These are phyloP conservation scores for Labeo rohita DNA, from an alignment of 2,113 vertebrate species.

Conservation along the genomic window DNA sequence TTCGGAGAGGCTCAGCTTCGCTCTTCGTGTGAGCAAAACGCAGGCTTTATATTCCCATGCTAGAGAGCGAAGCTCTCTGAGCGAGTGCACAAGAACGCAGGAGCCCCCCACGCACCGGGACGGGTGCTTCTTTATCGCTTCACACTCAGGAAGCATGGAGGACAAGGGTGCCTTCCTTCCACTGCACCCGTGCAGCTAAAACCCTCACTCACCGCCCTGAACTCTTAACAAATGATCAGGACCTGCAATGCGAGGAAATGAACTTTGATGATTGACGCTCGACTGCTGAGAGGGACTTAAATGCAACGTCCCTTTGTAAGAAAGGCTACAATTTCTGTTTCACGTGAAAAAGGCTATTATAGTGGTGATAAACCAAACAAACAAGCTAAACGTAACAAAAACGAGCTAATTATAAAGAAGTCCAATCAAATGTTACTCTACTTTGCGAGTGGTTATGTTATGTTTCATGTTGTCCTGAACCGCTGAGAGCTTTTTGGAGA, in stretches of 20 bases:
- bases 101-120: conserved; percentile 74
- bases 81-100: conserved; percentile 80
- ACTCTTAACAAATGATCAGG: conserved; percentile 66
- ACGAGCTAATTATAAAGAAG: conserved; percentile 41
- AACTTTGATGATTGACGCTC: background rate
- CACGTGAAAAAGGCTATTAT: conserved; percentile 28
- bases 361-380: conserved; percentile 34
- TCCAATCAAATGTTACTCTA: conserved; percentile 33
- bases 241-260: conserved; percentile 21
- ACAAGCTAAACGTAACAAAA: conserved; percentile 1
- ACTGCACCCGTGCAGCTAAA: conserved; percentile 63
- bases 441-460: conserved; percentile 48
- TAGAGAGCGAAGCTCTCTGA: conserved; percentile 83
- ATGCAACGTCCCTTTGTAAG: conserved; percentile 36
- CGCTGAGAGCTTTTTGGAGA: conserved; percentile 64
- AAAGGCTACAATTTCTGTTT: conserved; percentile 55
- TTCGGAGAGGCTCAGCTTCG: conserved; percentile 61
- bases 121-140: conserved; percentile 61
- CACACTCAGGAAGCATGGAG: conserved; percentile 79
- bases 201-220: conserved; percentile 77
- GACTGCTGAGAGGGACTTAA: conserved; percentile 31
- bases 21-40: conserved; percentile 69
- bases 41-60: conserved; percentile 75
- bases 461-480: conserved; percentile 73
- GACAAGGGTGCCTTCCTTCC: conserved; percentile 71